A percentile compares a stretch with the other conserved stretches of the same genome.
Evolutionary conservation across 2,888 invertebrate species (phyloP).

Genomic region (Chrysolina oricalcia): DNA sequence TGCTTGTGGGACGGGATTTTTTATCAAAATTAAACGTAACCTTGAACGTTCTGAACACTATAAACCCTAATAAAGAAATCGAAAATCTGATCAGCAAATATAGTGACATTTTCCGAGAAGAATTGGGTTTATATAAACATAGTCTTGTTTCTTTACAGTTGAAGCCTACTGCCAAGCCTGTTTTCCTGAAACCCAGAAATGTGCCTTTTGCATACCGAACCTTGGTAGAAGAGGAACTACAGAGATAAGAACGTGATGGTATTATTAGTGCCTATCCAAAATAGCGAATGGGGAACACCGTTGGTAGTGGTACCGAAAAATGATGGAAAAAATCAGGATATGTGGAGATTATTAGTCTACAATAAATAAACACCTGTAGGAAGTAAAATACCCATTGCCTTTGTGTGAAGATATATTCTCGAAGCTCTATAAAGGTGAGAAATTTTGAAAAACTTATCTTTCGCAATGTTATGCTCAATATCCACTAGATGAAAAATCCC

Average conservation of each 20-base stretch:
- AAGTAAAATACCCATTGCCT: constrained; percentile 35
- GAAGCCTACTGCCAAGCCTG: constrained; percentile 36
- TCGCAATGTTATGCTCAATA: constrained; percentile 33
- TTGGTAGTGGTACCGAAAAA: constrained; percentile 30
- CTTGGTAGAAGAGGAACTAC: constrained; percentile 28
- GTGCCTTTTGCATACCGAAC: constrained; percentile 36
- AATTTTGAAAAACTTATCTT: constrained; percentile 29
- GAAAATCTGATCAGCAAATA: too few species aligned
- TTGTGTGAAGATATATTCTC: constrained; percentile 32
- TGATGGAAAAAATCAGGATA: constrained; percentile 29
- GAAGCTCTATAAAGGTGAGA: constrained; percentile 15
- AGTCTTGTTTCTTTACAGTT: constrained; percentile 33
- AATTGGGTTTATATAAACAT: background rate
- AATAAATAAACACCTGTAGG: constrained; percentile 27
- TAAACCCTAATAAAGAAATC: background rate
- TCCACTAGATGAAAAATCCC: constrained; percentile 28
- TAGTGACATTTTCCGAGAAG: too few species aligned
- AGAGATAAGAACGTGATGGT: background rate
- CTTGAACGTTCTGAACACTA: background rate
- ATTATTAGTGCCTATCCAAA: constrained; percentile 4
- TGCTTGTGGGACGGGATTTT: constrained; percentile 9
- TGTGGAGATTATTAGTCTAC: constrained; percentile 26
- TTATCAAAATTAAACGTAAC: constrained; percentile 1
- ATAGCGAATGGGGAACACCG: constrained; percentile 18
- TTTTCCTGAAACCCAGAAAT: constrained; percentile 36